Evolutionary conservation across 2,113 vertebrate genomes (phyloP).

Genomic region (Microcebus jonahi): DNA sequence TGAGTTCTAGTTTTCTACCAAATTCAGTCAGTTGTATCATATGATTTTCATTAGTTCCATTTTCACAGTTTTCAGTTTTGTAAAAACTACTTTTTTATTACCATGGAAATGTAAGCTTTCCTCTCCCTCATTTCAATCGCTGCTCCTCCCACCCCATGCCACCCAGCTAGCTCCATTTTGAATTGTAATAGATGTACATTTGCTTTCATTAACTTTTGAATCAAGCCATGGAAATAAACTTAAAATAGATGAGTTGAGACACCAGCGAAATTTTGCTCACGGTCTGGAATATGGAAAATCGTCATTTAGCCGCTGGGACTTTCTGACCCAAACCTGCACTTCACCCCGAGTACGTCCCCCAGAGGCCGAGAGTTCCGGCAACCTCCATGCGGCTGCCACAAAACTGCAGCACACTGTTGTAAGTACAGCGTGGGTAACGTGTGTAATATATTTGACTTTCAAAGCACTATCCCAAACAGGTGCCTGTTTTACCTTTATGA

Average conservation of each 20-base stretch:
- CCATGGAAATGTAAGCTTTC: not conserved
- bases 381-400: not conserved
- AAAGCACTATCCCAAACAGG: not conserved
- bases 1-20: not conserved
- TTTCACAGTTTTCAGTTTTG: not conserved
- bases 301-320: not conserved
- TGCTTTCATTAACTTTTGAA: slow-evolving; percentile 39
- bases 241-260: not conserved
- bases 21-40: not conserved
- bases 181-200: not conserved
- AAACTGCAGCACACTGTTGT: rapidly evolving
- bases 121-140: not conserved
- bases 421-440: not conserved
- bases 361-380: not conserved
- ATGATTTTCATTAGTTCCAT: not conserved
- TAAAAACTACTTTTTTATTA: not conserved
- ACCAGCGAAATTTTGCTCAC: not conserved
- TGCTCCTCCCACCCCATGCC: not conserved
- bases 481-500: not conserved
- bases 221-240: slow-evolving; percentile 35
- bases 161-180: not conserved
- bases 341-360: no score
- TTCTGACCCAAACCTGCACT: not conserved
- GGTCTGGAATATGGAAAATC: not conserved
- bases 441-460: not conserved